Evolutionary conservation across 2,888 invertebrate species (phyloP), one percentile per base, ranked within the genome.

Genomic region (Blera fallax): DNA sequence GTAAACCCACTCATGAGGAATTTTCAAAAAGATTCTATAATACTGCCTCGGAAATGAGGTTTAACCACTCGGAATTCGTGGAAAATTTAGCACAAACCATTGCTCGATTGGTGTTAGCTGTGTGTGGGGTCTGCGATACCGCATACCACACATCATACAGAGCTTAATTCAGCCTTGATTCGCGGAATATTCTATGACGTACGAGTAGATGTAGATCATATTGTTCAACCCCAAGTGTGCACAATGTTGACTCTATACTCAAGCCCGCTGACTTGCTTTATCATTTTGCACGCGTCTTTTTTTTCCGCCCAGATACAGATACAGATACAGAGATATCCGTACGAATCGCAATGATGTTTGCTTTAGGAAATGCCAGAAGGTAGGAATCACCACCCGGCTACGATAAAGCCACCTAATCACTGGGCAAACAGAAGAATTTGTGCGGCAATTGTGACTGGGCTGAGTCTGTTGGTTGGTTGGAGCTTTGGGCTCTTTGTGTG

Each of bases 321-420:
- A n/a, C n/a, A 52, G 37, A 70, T 48, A 62, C 11, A 29, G 16
- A 32, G 29, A 43, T 32, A n/a, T n/a, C n/a, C n/a, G n/a, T n/a
- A 40, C 18, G 8, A 52, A 48, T 37, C 37, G 14, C 32, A 37
- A 14, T 27, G 4, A 16, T 60, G 50, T 70, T 78, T 70, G 24
- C 37, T 34, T 43, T 18, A 54, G 78, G 78, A 77, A 77, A 78
- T 78, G 34, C 78, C 78, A 62, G 48, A 70, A 45, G 43, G 34
- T 64, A 54, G 70, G 64, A 79, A 64, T 79, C 78, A 79, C 64
- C 40, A 56, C 77, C 52, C 45, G 62, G 54, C n/a, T 32, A 21
- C 24, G 64, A 64, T 72, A 72, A 79, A 64, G 32, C 69, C 45
- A 34, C 56, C 70, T 70, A 78, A 70, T 62, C 78, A 50, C 37